Conservation (phyloP, 2,113 vertebrate species). For the Orcinus orca region DNA sequence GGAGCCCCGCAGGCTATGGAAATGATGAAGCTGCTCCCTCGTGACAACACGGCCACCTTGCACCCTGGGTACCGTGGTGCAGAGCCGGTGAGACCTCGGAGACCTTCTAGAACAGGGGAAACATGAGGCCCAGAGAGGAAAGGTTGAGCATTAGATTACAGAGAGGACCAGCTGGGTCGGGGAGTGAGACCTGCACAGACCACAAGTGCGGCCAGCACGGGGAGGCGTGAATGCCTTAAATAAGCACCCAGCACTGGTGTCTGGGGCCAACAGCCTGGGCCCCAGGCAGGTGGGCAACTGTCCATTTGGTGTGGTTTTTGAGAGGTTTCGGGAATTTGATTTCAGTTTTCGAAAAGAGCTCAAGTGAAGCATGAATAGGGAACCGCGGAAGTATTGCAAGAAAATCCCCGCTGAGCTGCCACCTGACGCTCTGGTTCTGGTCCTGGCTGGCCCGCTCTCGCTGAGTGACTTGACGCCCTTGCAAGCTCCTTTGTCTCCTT, state of each 20-base stretch:
- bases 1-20: background rate
- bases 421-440: background rate
- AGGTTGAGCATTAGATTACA: no score
- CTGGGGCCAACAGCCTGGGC: background rate
- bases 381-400: background rate
- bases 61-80: rapidly evolving
- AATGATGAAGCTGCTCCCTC: background rate
- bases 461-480: background rate
- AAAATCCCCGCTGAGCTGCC: background rate
- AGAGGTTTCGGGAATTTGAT: background rate
- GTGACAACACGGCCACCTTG: background rate
- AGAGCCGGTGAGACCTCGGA: background rate
- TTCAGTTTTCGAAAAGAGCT: background rate
- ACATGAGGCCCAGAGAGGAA: background rate
- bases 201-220: rapidly evolving
- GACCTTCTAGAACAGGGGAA: background rate
- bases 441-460: background rate
- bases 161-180: background rate
- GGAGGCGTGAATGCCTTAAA: rapidly evolving
- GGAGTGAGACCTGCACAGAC: rapidly evolving
- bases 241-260: rapidly evolving
- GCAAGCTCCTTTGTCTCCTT: background rate
- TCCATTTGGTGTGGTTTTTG: background rate
- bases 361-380: background rate
- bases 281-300: background rate